Conservation (phyloP, 2,888 invertebrate species). For the Mesorhabditis sp. region DNA sequence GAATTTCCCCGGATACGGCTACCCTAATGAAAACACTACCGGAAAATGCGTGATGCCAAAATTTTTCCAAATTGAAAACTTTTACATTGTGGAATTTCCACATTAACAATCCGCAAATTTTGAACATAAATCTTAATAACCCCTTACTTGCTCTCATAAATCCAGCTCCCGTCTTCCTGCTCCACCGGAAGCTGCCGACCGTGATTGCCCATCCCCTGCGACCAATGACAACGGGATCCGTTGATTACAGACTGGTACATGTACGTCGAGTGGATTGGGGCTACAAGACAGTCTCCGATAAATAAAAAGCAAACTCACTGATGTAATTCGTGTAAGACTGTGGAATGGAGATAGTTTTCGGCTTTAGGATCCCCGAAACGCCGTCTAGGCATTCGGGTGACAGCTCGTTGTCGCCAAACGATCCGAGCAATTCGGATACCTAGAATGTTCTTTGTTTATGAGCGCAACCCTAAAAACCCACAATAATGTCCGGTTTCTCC, state of each 20-base stretch:
- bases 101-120: no score
- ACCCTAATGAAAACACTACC: no score
- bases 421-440: conserved; percentile 87
- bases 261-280: conserved; percentile 5
- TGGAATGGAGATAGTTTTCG: conserved; percentile 52
- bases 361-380: conserved; percentile 61
- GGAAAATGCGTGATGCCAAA: no score
- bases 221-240: neutral
- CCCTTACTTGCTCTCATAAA: neutral
- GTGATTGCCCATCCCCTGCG: conserved; percentile 60
- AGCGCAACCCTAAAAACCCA: conserved; percentile 91
- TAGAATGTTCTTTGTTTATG: conserved; percentile 98
- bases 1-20: no score
- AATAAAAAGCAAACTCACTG: conserved; percentile 14
- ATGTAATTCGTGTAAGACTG: conserved; percentile 42
- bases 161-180: neutral
- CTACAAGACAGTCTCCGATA: neutral
- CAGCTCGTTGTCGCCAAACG: conserved; percentile 96
- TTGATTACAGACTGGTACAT: conserved; percentile 3
- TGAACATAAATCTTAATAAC: conserved; percentile 1
- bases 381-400: conserved; percentile 76
- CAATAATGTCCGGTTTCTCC: conserved; percentile 69
- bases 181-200: conserved; percentile 9
- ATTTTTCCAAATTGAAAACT: no score
- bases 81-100: no score